phyloP scores from a whole-genome alignment of 2,888 invertebrate species.

The Plusia festucae region DNA sequence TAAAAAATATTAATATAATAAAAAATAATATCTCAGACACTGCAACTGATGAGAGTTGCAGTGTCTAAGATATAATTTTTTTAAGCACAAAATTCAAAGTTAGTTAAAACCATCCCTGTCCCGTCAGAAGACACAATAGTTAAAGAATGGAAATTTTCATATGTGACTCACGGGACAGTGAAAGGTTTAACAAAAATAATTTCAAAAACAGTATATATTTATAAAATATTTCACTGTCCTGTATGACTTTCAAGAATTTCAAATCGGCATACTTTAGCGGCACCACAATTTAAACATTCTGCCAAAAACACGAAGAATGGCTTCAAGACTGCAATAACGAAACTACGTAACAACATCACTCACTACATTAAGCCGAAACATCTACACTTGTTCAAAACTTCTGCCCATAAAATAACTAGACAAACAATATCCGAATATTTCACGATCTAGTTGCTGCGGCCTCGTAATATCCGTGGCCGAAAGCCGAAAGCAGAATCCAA shows the following conservation, averaged over 20 bases:
- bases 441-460: constrained; percentile 45
- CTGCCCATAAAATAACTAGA: constrained; percentile 37
- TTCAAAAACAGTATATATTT: too few species aligned
- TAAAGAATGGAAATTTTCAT: too few species aligned
- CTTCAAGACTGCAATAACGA: constrained; percentile 24
- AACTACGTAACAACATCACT: constrained; percentile 37
- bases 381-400: constrained; percentile 42
- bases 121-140: too few species aligned
- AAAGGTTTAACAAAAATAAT: too few species aligned
- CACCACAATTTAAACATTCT: background rate
- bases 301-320: background rate
- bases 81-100: too few species aligned
- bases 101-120: too few species aligned
- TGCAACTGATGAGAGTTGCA: too few species aligned
- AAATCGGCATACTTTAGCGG: background rate
- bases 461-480: constrained; percentile 47
- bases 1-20: too few species aligned
- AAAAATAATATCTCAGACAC: too few species aligned
- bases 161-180: too few species aligned
- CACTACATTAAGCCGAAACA: constrained; percentile 35
- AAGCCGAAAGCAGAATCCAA: constrained; percentile 51
- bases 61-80: too few species aligned
- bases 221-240: too few species aligned
- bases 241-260: background rate
- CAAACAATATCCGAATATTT: constrained; percentile 49